Base-by-base conservation (phyloP, 2,113 vertebrate species). In the Aptenodytes forsteri region DNA sequence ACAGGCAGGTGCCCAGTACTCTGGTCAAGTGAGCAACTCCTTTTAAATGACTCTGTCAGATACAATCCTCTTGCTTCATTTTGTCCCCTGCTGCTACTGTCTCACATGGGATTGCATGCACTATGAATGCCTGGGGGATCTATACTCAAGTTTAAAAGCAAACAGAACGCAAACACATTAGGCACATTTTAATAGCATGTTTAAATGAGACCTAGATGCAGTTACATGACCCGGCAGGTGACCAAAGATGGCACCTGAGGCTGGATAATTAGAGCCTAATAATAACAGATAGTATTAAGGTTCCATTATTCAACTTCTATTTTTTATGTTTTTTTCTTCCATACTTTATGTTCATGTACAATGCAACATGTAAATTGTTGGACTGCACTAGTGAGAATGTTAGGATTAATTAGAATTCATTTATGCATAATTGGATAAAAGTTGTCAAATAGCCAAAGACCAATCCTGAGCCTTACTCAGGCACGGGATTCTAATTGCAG, bases 131-230 rank as follows among this genome's bases (percentile, higher is more conserved):
- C 92, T 73, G 54, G 32, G 50, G 83, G 52, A 89, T 55, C 44
- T 79, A 34, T 29, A 76, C 36, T 92, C 22, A 75, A 55, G 22
- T 90, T 92, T 88, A 94, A 96, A 93, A 95, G n/a, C 75, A 90
- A 92, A 67, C 40, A 82, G 83, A 93, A 70, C 4, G 4, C 42
- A 50, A 59, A 76, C 25, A 32, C 26, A 47, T 17, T 71, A 55
- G 42, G 4, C 25, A 47, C n/a, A 30, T 66, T 82, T 32, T 36
- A 69, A 27, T 16, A 47, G 2, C 12, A 30, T 44, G 20, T 89
- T 92, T 89, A 73, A 80, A 54, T 30, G 10, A 78, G 13, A 82
- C 16, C 23, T 69, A 38, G 17, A 54, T 75, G 34, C 12, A 87
- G 65, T 54, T 26, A 79, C 10, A 23, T 59, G 30, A 71, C 38